Evolutionary conservation across 2,797 vertebrate species (phyloP).

Genomic region (Simalia tracyae): DNA sequence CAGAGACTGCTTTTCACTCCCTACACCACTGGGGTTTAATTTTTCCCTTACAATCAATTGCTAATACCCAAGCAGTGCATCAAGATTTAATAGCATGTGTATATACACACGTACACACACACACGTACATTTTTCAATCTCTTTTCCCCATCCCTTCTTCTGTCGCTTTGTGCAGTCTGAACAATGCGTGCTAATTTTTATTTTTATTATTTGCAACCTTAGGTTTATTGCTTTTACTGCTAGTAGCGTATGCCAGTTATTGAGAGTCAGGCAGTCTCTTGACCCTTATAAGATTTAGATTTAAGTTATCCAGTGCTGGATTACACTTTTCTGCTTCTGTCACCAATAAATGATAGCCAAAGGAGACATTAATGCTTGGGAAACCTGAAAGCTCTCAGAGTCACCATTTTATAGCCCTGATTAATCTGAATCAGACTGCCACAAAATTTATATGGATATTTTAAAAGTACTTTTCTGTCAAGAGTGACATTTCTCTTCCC

Average conservation of each 20-base stretch:
- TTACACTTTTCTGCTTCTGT: background rate
- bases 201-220: conserved; percentile 54
- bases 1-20: conserved; percentile 12
- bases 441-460: background rate
- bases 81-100: conserved; percentile 57
- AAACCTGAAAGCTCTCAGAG: background rate
- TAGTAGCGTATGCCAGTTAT: conserved; percentile 20
- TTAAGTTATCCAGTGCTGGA: background rate
- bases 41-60: conserved; percentile 34
- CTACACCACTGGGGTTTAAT: background rate
- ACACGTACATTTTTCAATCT: background rate
- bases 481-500: background rate
- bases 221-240: conserved; percentile 35
- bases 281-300: background rate
- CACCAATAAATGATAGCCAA: background rate
- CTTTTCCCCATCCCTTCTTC: background rate
- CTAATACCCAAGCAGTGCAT: conserved; percentile 54
- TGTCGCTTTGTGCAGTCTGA: conserved; percentile 72
- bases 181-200: conserved; percentile 74
- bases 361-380: background rate
- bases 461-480: background rate
- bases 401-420: background rate
- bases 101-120: too few relatives aligned
- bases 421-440: background rate
- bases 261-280: background rate